phyloP scores from a whole-genome alignment of 2,113 vertebrate species.

The Chaenogobius annularis region DNA sequence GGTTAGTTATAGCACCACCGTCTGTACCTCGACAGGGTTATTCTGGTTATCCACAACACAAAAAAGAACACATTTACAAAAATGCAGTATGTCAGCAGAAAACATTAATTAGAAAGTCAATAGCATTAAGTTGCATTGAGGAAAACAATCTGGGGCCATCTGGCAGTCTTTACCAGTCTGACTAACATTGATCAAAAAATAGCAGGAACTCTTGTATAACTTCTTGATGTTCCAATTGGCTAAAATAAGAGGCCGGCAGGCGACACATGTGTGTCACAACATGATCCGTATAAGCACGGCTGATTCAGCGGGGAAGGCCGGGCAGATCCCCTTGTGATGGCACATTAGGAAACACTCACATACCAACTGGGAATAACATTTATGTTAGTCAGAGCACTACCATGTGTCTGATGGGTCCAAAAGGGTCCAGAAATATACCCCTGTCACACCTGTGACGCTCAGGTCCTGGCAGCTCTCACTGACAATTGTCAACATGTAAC shows the following conservation, averaged over 20 bases:
- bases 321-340: conserved; percentile 43
- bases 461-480: conserved; percentile 2
- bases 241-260: conserved; percentile 30
- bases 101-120: not conserved
- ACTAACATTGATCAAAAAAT: conserved; percentile 10
- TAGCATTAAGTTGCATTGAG: not conserved
- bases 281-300: not conserved
- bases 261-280: conserved; percentile 16
- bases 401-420: conserved; percentile 41
- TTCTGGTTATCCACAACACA: not conserved
- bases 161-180: not conserved
- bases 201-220: not conserved
- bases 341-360: conserved; percentile 46
- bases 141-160: not conserved
- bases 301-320: conserved; percentile 52
- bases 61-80: not conserved
- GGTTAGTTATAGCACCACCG: no score
- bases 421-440: conserved; percentile 46
- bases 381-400: conserved; percentile 36
- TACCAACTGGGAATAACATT: conserved; percentile 52
- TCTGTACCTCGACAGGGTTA: not conserved
- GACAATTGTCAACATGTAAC: not conserved
- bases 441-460: conserved; percentile 25
- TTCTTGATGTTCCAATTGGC: not conserved
- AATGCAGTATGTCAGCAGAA: not conserved